Evolutionary conservation across 1,140 invertebrate genomes (phyloP).

Genomic region (Psilanteris sp.): DNA sequence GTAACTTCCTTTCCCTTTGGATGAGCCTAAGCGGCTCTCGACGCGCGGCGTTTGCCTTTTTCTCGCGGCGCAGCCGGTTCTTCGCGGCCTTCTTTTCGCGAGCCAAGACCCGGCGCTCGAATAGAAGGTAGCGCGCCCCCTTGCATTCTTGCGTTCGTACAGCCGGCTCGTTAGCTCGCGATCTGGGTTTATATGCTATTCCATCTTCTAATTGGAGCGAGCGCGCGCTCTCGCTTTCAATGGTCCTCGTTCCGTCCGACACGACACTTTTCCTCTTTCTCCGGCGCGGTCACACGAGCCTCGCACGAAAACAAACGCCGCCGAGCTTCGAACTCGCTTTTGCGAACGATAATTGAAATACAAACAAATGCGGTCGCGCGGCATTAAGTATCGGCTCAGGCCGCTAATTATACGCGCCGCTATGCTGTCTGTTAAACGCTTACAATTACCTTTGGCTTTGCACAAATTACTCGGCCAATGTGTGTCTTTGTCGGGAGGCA

Average conservation of each 20-base stretch:
- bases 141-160: conserved; percentile 28
- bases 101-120: conserved; percentile 27
- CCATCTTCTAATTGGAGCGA: conserved; percentile 44
- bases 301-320: too few relatives aligned
- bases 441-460: too few relatives aligned
- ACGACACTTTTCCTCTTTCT: conserved; percentile 14
- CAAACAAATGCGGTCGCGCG: too few relatives aligned
- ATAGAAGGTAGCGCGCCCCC: conserved; percentile 37
- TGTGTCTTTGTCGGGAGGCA: too few relatives aligned
- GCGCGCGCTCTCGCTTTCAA: conserved; percentile 19
- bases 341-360: too few relatives aligned
- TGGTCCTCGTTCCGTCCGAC: conserved; percentile 12
- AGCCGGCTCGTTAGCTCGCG: conserved; percentile 35
- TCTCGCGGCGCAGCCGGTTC: conserved; percentile 18
- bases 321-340: too few relatives aligned
- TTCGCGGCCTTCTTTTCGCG: conserved; percentile 39
- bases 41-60: conserved; percentile 36
- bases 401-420: too few relatives aligned
- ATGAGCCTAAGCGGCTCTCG: conserved; percentile 17
- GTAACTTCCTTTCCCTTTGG: conserved; percentile 53
- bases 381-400: too few relatives aligned
- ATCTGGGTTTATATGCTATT: conserved; percentile 41
- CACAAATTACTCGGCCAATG: too few relatives aligned
- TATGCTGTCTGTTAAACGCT: too few relatives aligned
- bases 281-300: too few relatives aligned